Base-by-base conservation (phyloP, 2,113 vertebrate species). In the Platichthys stellatus region DNA sequence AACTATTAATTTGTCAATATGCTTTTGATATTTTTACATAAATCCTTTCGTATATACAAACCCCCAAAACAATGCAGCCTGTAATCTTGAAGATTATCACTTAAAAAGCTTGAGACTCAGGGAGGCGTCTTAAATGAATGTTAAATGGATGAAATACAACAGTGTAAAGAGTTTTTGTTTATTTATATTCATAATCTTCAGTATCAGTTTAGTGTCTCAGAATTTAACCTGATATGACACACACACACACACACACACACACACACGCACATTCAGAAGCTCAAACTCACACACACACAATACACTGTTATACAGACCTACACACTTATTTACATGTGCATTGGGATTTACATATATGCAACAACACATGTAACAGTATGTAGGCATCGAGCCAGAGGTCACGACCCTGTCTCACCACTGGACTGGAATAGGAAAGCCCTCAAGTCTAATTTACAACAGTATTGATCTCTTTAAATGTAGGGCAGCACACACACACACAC, bases 381-480 rank as follows among this genome's bases (percentile, higher is more conserved):
- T n/a, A 2, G 43, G 9, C 38, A 78, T 56, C 69, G 78, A 82
- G 21, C 60, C 61, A 47, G 69, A 20, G 74, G 74, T 64, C 75
- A 64, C 10, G 5, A 4, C 35, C 64, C 38, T 5, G 18, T 49
- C 54, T 64, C 28, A 57, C 28, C 20, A 18, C 26, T 67, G 57
- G 14, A 38, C 51, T 60, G 60, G 31, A 66, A 20, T 38, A 54
- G 69, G 26, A 63, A 76, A 57, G 76, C 47, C 86, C 78, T 66
- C 64, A 31, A 70, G 59, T 69, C 69, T 71, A 57, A 76, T 82
- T 69, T 74, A 76, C 53, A 69, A 59, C 40, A 26, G 1, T 45
- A 88, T 82, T 65, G 86, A 83, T 85, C 59, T 20, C 1, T 21
- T 1, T 20, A 21, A 15, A 85, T 72, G 47, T 77, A 57, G 82